Evolutionary conservation across 2,797 vertebrate species (phyloP).

Genomic region (Cryptoblepharus egeriae): DNA sequence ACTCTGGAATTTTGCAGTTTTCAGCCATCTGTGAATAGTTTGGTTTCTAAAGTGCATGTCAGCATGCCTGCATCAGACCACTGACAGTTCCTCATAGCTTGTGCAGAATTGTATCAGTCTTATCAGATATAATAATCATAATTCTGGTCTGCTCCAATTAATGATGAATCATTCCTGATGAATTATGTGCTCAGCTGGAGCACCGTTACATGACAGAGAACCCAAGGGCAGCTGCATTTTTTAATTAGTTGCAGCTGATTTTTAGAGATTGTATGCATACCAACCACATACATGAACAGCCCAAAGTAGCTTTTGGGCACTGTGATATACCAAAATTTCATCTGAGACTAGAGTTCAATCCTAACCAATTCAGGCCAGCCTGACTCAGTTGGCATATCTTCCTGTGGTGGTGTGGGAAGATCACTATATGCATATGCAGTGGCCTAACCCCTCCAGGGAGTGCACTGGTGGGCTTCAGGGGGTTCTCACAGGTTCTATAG

Average conservation of each 20-base stretch:
- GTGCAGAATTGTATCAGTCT: background rate
- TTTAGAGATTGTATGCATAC: background rate
- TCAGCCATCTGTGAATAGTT: slow-evolving; percentile 40
- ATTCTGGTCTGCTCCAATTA: background rate
- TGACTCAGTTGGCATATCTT: no score
- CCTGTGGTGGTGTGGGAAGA: no score
- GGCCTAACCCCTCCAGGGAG: no score
- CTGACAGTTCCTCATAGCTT: slow-evolving; percentile 45
- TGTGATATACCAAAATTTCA: background rate
- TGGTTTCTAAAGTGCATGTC: slow-evolving; percentile 38
- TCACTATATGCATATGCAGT: no score
- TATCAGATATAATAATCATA: background rate
- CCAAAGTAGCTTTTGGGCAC: background rate
- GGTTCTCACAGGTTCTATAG: no score
- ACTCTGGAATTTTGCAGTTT: slow-evolving; percentile 45
- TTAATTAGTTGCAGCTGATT: background rate
- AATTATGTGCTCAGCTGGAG: background rate
- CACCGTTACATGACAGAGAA: background rate
- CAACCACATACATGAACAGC: background rate
- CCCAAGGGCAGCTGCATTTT: background rate
- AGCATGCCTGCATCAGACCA: slow-evolving; percentile 17
- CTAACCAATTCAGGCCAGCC: no score
- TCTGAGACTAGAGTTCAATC: no score
- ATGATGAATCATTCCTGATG: background rate
- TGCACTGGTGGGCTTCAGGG: no score